Percentiles rank a stretch among this genome's conserved stretches.
These are phyloP conservation scores for Camponotus fellah DNA, from an alignment of 2,888 invertebrate species.

Conservation along the genomic window DNA sequence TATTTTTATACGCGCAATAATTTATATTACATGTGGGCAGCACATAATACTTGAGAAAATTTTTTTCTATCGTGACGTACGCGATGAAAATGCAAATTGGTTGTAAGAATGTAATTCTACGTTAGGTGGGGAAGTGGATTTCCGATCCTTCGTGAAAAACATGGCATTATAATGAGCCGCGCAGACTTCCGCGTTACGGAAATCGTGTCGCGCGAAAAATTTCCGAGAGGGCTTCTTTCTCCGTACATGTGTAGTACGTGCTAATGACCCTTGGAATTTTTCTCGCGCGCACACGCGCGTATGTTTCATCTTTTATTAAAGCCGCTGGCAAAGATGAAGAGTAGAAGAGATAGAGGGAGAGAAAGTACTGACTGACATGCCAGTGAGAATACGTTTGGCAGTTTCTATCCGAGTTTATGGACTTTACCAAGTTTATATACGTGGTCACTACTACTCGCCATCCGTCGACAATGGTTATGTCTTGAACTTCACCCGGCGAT, in stretches of 20 bases:
- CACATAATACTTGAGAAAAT: neutral
- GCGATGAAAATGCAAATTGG: constrained; percentile 31
- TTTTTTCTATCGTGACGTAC: neutral
- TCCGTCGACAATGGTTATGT: constrained; percentile 24
- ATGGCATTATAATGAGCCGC: constrained; percentile 65
- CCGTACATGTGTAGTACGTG: constrained; percentile 56
- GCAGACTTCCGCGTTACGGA: constrained; percentile 35
- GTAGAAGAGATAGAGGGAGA: neutral
- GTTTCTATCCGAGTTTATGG: constrained; percentile 52
- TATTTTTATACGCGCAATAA: neutral
- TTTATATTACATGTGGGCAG: neutral
- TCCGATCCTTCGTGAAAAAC: constrained; percentile 34
- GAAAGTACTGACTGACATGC: neutral
- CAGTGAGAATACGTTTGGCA: constrained; percentile 51
- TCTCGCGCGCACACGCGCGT: constrained; percentile 22
- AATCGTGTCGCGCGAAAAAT: constrained; percentile 53
- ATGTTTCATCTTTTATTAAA: constrained; percentile 50
- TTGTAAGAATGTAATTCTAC: constrained; percentile 24
- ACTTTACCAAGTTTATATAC: constrained; percentile 41
- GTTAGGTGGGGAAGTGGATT: neutral
- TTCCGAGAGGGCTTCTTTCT: constrained; percentile 51
- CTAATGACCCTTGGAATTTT: constrained; percentile 45
- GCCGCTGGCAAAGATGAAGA: constrained; percentile 10
- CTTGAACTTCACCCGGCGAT: constrained; percentile 33
- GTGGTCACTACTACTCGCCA: constrained; percentile 12